Evolutionary conservation across 2,113 vertebrate genomes (phyloP).

Genomic region (Tachycineta bicolor): DNA sequence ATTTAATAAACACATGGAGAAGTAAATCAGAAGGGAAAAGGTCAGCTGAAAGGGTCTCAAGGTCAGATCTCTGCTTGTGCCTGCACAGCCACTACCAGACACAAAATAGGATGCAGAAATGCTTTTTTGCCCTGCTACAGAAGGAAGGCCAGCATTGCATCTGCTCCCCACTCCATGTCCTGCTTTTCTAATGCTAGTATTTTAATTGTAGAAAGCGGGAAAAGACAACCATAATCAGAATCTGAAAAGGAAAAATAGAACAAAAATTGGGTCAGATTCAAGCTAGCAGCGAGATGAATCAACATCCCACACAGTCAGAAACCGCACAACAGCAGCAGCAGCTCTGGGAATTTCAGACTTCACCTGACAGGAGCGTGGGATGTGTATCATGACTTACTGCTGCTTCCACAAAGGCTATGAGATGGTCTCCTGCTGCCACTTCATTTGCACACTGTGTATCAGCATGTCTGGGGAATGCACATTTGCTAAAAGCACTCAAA

Average conservation of each 20-base stretch:
- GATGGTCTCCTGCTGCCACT: conserved; percentile 30
- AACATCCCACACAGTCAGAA: conserved; percentile 42
- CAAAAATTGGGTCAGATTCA: conserved; percentile 55
- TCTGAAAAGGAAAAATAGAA: conserved; percentile 40
- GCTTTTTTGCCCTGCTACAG: not conserved
- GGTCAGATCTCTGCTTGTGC: not conserved
- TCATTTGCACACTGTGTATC: conserved; percentile 12
- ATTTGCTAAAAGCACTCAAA: conserved; percentile 37
- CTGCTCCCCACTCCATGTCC: not conserved
- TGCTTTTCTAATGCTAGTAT: not conserved
- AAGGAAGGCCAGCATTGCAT: not conserved
- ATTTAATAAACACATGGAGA: not conserved
- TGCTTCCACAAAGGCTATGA: not conserved
- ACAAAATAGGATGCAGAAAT: not conserved
- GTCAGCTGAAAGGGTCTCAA: not conserved
- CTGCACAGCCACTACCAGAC: not conserved
- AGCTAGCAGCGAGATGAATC: conserved; percentile 16
- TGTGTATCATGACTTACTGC: conserved; percentile 43
- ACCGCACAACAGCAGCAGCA: conserved; percentile 38
- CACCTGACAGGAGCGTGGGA: conserved; percentile 48
- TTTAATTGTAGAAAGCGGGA: not conserved
- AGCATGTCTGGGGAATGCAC: conserved; percentile 15
- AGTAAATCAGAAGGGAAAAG: not conserved
- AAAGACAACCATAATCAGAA: conserved; percentile 5
- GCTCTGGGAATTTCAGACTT: conserved; percentile 34